Evolutionary conservation across 2,797 vertebrate species (phyloP), one percentile per base, ranked within the genome.

Genomic region (Mastacembelus armatus): DNA sequence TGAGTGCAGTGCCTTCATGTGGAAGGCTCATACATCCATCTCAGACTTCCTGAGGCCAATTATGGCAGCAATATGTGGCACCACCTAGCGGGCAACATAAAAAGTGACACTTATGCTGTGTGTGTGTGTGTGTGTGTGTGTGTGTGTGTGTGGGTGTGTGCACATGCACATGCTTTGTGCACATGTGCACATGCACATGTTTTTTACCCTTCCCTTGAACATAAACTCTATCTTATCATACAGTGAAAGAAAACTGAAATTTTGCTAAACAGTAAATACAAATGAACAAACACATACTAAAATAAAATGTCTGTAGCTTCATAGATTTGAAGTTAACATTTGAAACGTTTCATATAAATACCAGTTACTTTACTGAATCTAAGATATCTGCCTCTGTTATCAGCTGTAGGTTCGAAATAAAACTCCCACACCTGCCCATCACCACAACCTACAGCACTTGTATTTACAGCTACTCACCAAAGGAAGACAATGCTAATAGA

Each of bases 61-160:
- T 55, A 35, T 29, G n/a, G n/a, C n/a, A 27, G 71, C 21, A 84
- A 82, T 66, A 74, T 84, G 44, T 84, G 73, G 88, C 86, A 45
- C 91, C 92, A 91, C 78, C 92, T 91, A 81, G 88, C 92, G 93
- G 89, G 24, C 1, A 3, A 9, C 3, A 7, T 5, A 22, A 57
- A 4, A 61, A 50, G 1, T 21, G 10, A 65, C 19, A 19, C 9
- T 4, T 14, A n/a, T 2, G 3, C 15, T 42, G 1, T 22, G n/a
- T 57, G 21, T 42, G 7, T 33, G 16, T 52, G 33, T 27, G 33
- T 42, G 4, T 64, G 11, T 19, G 21, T 50, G n/a, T 43, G 44
- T 32, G n/a, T 21, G 8, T 30, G 21, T 16, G 42, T 47, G 12
- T 42, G 26, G 8, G 2, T 32, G 32, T 8, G 10, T 27, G 2